These are phyloP conservation scores for Zaprionus bogoriensis DNA, from an alignment of 2,888 invertebrate species.

Conservation along the genomic window DNA sequence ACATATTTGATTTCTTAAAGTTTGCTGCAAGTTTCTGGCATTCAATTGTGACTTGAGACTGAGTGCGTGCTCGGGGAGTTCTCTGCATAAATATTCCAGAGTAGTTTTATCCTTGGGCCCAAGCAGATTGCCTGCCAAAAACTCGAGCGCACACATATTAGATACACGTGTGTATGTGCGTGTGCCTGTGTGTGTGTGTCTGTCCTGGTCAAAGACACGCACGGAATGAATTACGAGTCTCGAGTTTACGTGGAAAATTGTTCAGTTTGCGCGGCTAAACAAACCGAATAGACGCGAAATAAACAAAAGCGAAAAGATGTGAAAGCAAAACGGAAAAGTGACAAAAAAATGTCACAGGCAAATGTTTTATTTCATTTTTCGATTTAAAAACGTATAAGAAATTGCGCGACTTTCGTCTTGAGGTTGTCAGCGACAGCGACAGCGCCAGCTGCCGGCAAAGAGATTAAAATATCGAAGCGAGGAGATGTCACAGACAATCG, in stretches of 20 bases:
- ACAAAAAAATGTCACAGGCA: conserved; percentile 55
- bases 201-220: conserved; percentile 37
- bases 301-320: conserved; percentile 4
- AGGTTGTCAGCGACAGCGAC: conserved; percentile 57
- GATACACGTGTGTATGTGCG: neutral
- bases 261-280: conserved; percentile 18
- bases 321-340: conserved; percentile 28
- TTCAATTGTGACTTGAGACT: no score
- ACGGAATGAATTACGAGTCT: conserved; percentile 23
- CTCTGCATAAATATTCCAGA: neutral
- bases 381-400: conserved; percentile 40
- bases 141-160: neutral
- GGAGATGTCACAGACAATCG: conserved; percentile 22
- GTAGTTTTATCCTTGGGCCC: neutral
- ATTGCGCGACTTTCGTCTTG: conserved; percentile 60
- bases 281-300: conserved; percentile 10
- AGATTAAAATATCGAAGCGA: conserved; percentile 67
- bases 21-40: no score
- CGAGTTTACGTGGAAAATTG: neutral
- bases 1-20: no score
- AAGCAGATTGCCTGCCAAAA: neutral
- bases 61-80: no score
- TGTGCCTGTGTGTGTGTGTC: no score
- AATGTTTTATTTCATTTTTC: no score
- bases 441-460: conserved; percentile 29